phyloP scores from a whole-genome alignment of 1,140 invertebrate species.

The Brachionus asplanchnoidis region DNA sequence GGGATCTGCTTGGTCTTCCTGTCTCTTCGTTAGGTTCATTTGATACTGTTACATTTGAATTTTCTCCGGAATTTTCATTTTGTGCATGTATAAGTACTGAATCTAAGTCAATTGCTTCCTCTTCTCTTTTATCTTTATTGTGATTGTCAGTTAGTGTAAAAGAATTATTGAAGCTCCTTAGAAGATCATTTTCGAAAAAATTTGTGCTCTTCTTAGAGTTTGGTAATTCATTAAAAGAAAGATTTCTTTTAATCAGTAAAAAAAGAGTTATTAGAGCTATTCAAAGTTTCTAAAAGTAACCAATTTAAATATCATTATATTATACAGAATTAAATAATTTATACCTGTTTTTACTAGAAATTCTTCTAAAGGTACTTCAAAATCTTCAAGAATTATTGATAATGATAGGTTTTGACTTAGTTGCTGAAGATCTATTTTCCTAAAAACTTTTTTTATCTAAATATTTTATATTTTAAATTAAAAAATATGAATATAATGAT shows the following conservation, averaged over 20 bases:
- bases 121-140: not conserved
- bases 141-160: no score
- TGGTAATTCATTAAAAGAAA: no score
- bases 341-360: not conserved
- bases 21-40: not conserved
- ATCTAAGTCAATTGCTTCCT: not conserved
- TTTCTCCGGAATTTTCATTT: not conserved
- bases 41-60: not conserved
- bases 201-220: no score
- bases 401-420: not conserved
- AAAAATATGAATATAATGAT: not conserved
- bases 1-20: no score
- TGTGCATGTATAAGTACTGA: not conserved
- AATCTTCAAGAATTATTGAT: not conserved
- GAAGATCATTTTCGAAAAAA: no score
- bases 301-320: not conserved
- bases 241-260: no score
- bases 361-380: not conserved
- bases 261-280: not conserved
- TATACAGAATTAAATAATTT: not conserved
- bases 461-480: not conserved
- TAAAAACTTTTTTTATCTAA: not conserved
- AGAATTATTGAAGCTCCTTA: no score
- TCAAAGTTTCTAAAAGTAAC: not conserved
- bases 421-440: not conserved